phyloP scores from a whole-genome alignment of 2,888 invertebrate genomes.

The Abrostola triplasia region DNA sequence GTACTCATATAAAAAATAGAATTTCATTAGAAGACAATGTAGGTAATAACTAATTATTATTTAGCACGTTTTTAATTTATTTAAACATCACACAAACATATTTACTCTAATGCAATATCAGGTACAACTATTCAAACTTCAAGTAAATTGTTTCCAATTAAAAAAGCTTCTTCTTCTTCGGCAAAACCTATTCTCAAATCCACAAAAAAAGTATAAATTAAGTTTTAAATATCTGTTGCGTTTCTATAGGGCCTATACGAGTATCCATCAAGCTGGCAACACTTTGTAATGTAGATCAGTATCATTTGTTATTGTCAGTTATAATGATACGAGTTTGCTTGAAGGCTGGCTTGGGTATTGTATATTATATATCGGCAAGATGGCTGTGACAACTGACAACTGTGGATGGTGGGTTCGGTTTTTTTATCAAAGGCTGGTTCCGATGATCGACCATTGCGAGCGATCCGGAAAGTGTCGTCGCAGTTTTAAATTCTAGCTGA shows the following conservation, averaged over 20 bases:
- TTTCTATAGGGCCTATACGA: slow-evolving; percentile 24
- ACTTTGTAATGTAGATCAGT: slow-evolving; percentile 63
- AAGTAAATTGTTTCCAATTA: too few relatives aligned
- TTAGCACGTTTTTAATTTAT: too few relatives aligned
- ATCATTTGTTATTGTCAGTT: slow-evolving; percentile 80
- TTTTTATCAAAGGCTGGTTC: slow-evolving; percentile 1
- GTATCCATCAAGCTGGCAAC: slow-evolving; percentile 46
- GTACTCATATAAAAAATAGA: too few relatives aligned
- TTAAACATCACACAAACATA: too few relatives aligned
- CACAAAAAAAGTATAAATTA: slow-evolving; percentile 8
- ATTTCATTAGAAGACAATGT: too few relatives aligned
- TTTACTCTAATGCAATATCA: too few relatives aligned
- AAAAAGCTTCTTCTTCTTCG: not conserved
- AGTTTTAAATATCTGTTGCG: slow-evolving; percentile 24
- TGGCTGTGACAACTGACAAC: slow-evolving; percentile 36
- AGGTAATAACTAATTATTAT: too few relatives aligned
- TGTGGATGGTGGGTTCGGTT: slow-evolving; percentile 6
- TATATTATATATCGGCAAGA: slow-evolving; percentile 30
- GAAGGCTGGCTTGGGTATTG: slow-evolving; percentile 55
- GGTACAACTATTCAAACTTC: too few relatives aligned
- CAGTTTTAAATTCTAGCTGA: too few relatives aligned
- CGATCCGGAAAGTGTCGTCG: too few relatives aligned
- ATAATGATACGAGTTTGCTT: slow-evolving; percentile 69
- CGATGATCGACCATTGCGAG: too few relatives aligned
- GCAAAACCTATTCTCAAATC: not conserved